phyloP scores from a whole-genome alignment of 1,140 invertebrate genomes.

The Megalonaias nervosa region DNA sequence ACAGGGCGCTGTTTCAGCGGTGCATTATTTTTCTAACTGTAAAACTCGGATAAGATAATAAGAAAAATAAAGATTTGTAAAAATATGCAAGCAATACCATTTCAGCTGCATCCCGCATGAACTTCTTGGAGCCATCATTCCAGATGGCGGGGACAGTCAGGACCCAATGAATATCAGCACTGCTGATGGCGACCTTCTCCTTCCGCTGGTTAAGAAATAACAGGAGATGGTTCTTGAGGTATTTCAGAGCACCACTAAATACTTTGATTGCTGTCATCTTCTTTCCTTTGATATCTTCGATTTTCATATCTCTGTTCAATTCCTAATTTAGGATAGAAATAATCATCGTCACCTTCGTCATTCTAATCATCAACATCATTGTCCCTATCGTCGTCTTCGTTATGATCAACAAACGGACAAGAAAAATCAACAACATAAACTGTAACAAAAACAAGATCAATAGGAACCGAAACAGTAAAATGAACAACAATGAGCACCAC shows the following conservation, averaged over 20 bases:
- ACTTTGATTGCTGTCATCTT: constrained; percentile 1
- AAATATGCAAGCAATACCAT: not conserved
- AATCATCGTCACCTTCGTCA: too few relatives aligned
- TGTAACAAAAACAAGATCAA: too few relatives aligned
- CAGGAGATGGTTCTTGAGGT: not conserved
- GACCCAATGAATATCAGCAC: not conserved
- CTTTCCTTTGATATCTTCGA: not conserved
- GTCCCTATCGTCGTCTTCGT: too few relatives aligned
- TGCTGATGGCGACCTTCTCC: not conserved
- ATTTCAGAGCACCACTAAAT: not conserved
- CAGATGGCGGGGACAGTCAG: constrained; percentile 8
- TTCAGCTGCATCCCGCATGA: constrained; percentile 12
- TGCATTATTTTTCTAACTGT: too few relatives aligned
- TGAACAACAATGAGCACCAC: too few relatives aligned
- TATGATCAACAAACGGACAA: too few relatives aligned
- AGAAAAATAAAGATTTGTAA: too few relatives aligned
- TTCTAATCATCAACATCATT: too few relatives aligned
- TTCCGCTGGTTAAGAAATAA: not conserved
- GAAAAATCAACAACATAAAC: too few relatives aligned
- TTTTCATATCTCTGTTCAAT: not conserved
- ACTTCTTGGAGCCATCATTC: constrained; percentile 1
- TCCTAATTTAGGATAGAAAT: not conserved
- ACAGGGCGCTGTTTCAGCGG: too few relatives aligned
- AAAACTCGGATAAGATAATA: too few relatives aligned
- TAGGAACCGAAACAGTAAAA: too few relatives aligned